These are phyloP conservation scores for Gallinago solitaria DNA, from an alignment of 2,797 vertebrate genomes.

Conservation along the genomic window DNA sequence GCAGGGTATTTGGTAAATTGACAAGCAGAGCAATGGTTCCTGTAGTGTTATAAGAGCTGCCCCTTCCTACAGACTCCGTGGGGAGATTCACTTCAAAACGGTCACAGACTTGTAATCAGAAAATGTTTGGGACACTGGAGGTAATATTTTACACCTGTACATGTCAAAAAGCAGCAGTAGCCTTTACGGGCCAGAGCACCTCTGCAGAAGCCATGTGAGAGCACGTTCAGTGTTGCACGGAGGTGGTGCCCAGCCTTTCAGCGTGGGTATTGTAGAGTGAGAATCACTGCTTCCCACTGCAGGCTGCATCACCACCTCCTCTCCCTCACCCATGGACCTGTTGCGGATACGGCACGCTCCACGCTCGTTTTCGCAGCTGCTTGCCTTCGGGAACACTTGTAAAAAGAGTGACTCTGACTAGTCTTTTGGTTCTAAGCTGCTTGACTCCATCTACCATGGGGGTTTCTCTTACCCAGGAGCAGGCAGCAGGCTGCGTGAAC, in stretches of 20 bases:
- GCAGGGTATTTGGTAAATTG: conserved; percentile 49
- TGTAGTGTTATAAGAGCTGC: neutral
- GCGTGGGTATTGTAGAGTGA: accelerated
- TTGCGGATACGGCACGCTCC: accelerated
- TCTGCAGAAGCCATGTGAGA: neutral
- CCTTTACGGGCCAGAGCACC: neutral
- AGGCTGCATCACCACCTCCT: neutral
- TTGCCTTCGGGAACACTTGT: neutral
- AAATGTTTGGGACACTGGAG: neutral
- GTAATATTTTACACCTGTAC: neutral
- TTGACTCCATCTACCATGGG: neutral
- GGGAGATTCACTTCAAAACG: conserved; percentile 6
- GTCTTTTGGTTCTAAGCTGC: neutral
- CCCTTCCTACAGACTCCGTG: neutral
- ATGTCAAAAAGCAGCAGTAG: accelerated
- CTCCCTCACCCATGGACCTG: neutral
- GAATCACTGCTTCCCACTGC: neutral
- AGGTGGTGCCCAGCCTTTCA: neutral
- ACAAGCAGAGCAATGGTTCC: conserved; percentile 44
- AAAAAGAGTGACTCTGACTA: neutral
- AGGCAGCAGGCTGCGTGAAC: neutral
- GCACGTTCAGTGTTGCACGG: accelerated
- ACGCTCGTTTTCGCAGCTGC: neutral
- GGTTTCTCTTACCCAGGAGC: neutral
- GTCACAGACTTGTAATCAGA: neutral